Evolutionary conservation across 2,888 invertebrate genomes (phyloP).

Genomic region (Meloe dianella): DNA sequence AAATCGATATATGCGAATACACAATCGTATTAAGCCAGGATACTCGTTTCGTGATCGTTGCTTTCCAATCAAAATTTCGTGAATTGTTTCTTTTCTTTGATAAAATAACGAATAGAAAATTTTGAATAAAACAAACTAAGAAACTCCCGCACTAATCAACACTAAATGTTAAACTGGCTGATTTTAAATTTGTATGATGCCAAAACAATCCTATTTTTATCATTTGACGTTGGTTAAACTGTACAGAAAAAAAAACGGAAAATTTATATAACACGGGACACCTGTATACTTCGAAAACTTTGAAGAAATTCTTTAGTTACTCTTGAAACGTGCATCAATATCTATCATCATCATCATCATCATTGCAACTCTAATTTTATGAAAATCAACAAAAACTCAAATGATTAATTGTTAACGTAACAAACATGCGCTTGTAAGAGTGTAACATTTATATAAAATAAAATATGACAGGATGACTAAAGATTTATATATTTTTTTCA

Average conservation of each 20-base stretch:
- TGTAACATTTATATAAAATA: not conserved
- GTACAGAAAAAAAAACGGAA: not conserved
- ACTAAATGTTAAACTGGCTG: constrained; percentile 50
- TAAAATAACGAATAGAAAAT: too few relatives aligned
- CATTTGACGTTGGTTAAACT: constrained; percentile 45
- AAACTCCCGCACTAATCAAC: constrained; percentile 45
- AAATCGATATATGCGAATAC: constrained; percentile 14
- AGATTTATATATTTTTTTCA: not conserved
- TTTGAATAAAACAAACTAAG: constrained; percentile 10
- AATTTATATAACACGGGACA: constrained; percentile 3
- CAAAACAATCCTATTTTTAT: constrained; percentile 56
- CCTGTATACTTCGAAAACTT: not conserved
- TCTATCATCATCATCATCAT: not conserved
- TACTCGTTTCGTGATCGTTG: constrained; percentile 29
- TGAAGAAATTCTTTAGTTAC: not conserved
- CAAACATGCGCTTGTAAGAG: not conserved
- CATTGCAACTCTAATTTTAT: not conserved
- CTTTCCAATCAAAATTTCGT: constrained; percentile 20
- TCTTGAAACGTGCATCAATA: not conserved
- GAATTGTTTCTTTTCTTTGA: constrained; percentile 29
- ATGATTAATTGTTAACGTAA: not conserved
- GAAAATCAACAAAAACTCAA: not conserved
- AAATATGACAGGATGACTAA: too few relatives aligned
- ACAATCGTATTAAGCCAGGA: constrained; percentile 20
- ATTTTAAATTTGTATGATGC: constrained; percentile 47